A percentile compares a stretch with the other conserved stretches of the same genome.
phyloP scores from a whole-genome alignment of 2,797 vertebrate genomes.

The Lophius americanus region DNA sequence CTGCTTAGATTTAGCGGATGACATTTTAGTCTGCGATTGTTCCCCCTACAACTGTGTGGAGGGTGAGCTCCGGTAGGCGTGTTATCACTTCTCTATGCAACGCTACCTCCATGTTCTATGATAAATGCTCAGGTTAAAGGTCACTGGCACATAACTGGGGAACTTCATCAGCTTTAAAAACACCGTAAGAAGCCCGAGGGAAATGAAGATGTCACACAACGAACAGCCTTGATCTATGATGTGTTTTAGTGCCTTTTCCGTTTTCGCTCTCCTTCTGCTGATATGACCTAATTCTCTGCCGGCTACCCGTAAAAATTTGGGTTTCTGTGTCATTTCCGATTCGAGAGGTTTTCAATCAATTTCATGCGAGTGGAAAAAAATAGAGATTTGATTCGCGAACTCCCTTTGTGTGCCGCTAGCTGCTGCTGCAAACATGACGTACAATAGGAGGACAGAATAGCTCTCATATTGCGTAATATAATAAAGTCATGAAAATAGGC shows the following conservation, averaged over 20 bases:
- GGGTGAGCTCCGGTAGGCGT: neutral
- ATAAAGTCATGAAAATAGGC: too few relatives aligned
- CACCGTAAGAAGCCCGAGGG: conserved; percentile 10
- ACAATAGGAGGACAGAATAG: too few relatives aligned
- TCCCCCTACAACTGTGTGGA: neutral
- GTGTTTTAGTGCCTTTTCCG: neutral
- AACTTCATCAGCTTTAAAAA: conserved; percentile 20
- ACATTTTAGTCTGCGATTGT: conserved; percentile 14
- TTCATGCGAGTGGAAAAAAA: neutral
- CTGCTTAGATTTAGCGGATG: neutral
- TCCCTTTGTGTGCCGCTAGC: too few relatives aligned
- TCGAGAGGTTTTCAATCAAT: conserved; percentile 1
- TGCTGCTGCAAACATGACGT: too few relatives aligned
- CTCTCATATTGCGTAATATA: too few relatives aligned
- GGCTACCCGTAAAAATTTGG: neutral
- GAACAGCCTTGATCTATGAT: conserved; percentile 2
- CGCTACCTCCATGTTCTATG: neutral
- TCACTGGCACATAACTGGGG: conserved; percentile 5
- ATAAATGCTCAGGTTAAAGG: conserved; percentile 42
- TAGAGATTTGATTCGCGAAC: neutral
- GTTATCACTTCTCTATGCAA: conserved; percentile 21
- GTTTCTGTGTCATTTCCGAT: neutral
- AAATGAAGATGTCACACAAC: conserved; percentile 33
- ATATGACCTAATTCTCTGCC: neutral
- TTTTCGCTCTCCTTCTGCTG: neutral